A percentile compares a stretch with the other conserved stretches of the same genome.
Evolutionary conservation across 2,888 invertebrate genomes (phyloP).

Genomic region (Cephus sareptanus): DNA sequence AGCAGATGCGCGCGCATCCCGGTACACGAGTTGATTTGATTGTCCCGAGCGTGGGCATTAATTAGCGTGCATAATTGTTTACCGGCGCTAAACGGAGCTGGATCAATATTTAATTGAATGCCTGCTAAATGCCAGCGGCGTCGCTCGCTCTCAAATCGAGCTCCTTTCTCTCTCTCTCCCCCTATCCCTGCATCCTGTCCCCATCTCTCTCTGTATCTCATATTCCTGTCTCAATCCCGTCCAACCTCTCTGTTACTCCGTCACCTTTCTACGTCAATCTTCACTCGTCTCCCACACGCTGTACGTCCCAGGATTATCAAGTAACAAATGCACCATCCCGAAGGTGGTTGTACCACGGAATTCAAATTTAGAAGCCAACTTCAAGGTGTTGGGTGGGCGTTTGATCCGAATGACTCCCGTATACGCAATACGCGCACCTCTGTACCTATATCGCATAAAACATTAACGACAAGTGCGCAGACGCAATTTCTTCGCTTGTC

Average conservation of each 20-base stretch:
- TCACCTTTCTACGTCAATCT: conserved; percentile 21
- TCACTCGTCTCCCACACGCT: not conserved
- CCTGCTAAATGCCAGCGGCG: conserved; percentile 58
- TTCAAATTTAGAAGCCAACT: not conserved
- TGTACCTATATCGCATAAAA: not conserved
- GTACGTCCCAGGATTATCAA: no score
- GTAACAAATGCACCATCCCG: no score
- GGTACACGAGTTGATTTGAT: conserved; percentile 53
- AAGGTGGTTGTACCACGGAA: not conserved
- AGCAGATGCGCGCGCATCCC: not conserved
- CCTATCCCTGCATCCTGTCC: conserved; percentile 4
- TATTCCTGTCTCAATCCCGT: conserved; percentile 24
- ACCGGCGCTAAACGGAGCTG: conserved; percentile 59
- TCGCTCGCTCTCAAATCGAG: conserved; percentile 53
- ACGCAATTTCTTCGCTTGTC: not conserved
- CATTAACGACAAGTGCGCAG: not conserved
- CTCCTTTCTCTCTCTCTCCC: conserved; percentile 12
- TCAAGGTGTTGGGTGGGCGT: not conserved
- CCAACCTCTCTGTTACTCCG: conserved; percentile 29
- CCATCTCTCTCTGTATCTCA: conserved; percentile 11
- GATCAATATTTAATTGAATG: conserved; percentile 65
- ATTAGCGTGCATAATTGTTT: conserved; percentile 65
- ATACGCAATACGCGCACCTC: no score
- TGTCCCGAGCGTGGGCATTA: conserved; percentile 57
- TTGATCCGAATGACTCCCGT: not conserved